A percentile compares a stretch with the other conserved stretches of the same genome.
Conservation (phyloP, 2,113 vertebrate species). For the Microtus richardsoni region DNA sequence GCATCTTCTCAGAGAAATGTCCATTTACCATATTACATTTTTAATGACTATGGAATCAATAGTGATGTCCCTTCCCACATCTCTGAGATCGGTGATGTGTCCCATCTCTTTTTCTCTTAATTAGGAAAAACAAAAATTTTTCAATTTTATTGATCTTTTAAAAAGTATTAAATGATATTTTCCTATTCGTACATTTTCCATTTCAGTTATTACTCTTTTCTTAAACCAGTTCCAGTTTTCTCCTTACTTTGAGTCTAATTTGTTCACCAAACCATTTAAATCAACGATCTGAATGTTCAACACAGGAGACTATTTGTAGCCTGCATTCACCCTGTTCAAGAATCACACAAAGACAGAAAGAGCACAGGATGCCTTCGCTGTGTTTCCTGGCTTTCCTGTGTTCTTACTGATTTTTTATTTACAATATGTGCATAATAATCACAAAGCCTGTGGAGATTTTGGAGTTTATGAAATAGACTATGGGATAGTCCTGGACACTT, state of each 20-base stretch:
- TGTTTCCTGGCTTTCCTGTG: not conserved
- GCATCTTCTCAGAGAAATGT: not conserved
- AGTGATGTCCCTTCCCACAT: not conserved
- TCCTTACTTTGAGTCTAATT: not conserved
- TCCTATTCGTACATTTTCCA: not conserved
- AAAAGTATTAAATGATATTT: slow-evolving; percentile 4
- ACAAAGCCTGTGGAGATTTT: too few species aligned
- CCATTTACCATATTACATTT: not conserved
- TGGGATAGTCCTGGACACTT: too few species aligned
- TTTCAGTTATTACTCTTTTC: slow-evolving; percentile 5
- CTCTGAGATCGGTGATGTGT: not conserved
- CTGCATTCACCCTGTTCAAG: not conserved
- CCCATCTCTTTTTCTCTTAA: not conserved
- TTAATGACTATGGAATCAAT: not conserved
- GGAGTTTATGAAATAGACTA: too few species aligned
- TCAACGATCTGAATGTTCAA: not conserved
- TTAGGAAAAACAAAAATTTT: not conserved
- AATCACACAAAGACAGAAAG: not conserved
- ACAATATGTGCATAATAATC: too few species aligned
- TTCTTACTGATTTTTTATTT: not conserved
- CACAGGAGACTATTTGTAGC: not conserved
- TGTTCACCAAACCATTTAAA: not conserved
- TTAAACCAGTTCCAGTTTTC: not conserved
- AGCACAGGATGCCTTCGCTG: not conserved
- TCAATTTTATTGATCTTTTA: not conserved